Percentiles rank a stretch among this genome's conserved stretches.
These are phyloP conservation scores for Terebella lapidaria DNA, from an alignment of 2,888 invertebrate genomes.

Conservation along the genomic window DNA sequence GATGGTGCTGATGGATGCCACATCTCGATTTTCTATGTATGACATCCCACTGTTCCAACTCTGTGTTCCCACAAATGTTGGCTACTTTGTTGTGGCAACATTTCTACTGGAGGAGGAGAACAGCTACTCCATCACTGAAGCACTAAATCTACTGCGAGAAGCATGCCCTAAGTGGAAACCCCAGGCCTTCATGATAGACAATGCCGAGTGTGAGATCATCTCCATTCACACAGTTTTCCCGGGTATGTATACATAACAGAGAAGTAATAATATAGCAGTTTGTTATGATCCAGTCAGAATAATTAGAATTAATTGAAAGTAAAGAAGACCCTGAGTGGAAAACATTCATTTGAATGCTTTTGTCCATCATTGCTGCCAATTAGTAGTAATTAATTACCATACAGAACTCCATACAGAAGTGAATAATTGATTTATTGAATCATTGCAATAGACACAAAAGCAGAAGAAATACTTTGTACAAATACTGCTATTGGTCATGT, in stretches of 20 bases:
- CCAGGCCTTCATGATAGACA: constrained; percentile 19
- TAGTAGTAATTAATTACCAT: too few species aligned
- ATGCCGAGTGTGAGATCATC: constrained; percentile 16
- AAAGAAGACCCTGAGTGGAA: too few species aligned
- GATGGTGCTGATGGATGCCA: constrained; percentile 23
- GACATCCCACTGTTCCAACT: constrained; percentile 25
- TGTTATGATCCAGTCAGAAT: background rate
- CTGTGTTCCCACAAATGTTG: constrained; percentile 19
- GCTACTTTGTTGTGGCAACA: constrained; percentile 17
- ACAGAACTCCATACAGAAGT: too few species aligned
- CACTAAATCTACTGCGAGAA: constrained; percentile 9
- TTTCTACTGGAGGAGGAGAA: constrained; percentile 20
- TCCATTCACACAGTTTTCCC: constrained; percentile 15
- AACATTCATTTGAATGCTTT: too few species aligned
- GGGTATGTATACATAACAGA: too few species aligned
- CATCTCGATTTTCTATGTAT: constrained; percentile 23
- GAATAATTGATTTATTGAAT: too few species aligned
- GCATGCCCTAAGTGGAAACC: constrained; percentile 16
- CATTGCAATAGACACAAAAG: too few species aligned
- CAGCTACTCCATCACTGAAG: constrained; percentile 16
- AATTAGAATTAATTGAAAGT: too few species aligned
- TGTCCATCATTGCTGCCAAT: too few species aligned
- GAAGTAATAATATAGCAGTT: too few species aligned
- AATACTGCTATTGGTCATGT: too few species aligned
- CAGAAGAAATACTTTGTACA: too few species aligned